Evolutionary conservation across 2,113 vertebrate genomes (phyloP).

Genomic region (Salvelinus fontinalis): DNA sequence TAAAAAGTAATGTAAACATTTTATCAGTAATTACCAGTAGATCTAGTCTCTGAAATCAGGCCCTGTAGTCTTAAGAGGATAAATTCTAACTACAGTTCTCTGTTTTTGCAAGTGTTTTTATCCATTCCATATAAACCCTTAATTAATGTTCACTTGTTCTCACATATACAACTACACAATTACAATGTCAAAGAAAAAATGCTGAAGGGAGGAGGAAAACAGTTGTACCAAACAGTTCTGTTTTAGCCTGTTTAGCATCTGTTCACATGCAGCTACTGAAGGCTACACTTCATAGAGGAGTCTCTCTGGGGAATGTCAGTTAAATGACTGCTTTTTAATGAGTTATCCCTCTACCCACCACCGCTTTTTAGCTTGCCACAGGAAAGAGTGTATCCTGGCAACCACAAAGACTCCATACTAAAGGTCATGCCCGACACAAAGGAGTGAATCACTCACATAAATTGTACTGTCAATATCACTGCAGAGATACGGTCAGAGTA

Average conservation of each 20-base stretch:
- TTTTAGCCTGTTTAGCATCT: not conserved
- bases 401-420: slow-evolving; percentile 48
- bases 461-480: slow-evolving; percentile 33
- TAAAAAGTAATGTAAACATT: too few relatives aligned
- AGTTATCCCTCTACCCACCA: slow-evolving; percentile 27
- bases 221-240: not conserved
- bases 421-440: slow-evolving; percentile 49
- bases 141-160: too few relatives aligned
- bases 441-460: slow-evolving; percentile 49
- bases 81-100: too few relatives aligned
- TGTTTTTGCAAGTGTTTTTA: too few relatives aligned
- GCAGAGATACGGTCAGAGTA: not conserved
- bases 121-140: too few relatives aligned
- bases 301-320: not conserved
- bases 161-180: too few relatives aligned
- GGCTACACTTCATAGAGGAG: slow-evolving; percentile 14
- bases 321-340: slow-evolving; percentile 31
- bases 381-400: slow-evolving; percentile 49
- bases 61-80: too few relatives aligned
- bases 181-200: too few relatives aligned
- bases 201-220: too few relatives aligned
- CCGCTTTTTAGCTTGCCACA: slow-evolving; percentile 32
- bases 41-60: too few relatives aligned
- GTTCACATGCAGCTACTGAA: not conserved
- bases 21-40: too few relatives aligned